Percentiles rank a stretch among this genome's conserved stretches.
Evolutionary conservation across 1,140 invertebrate species (phyloP).

Genomic region (Zaprionus camerounensis): DNA sequence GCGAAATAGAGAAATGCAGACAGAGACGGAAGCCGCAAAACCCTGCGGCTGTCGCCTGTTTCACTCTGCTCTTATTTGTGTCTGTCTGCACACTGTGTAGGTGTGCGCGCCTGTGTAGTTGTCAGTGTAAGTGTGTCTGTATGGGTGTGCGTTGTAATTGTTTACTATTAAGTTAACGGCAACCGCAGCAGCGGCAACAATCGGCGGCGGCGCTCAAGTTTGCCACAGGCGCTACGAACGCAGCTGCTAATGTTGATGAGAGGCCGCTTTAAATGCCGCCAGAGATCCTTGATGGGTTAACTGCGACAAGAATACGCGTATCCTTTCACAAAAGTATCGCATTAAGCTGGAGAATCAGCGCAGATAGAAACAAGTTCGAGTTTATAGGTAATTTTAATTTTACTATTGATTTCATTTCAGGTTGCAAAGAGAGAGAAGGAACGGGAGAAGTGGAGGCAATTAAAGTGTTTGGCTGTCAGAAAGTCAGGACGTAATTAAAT

Average conservation of each 20-base stretch:
- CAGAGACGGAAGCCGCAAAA: conserved; percentile 43
- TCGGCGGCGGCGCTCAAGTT: conserved; percentile 50
- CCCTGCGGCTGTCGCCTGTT: conserved; percentile 65
- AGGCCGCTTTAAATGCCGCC: conserved; percentile 41
- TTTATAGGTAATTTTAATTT: conserved; percentile 57
- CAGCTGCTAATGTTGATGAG: conserved; percentile 50
- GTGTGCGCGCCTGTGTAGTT: conserved; percentile 22
- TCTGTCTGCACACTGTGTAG: conserved; percentile 6
- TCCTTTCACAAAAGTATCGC: conserved; percentile 26
- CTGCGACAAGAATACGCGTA: conserved; percentile 70
- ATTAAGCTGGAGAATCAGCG: conserved; percentile 40
- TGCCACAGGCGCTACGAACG: conserved; percentile 38
- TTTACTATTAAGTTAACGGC: conserved; percentile 81
- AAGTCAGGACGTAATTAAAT: conserved; percentile 66
- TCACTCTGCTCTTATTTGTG: conserved; percentile 26
- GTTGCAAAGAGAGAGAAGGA: background rate
- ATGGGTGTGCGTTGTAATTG: conserved; percentile 60
- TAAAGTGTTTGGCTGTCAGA: conserved; percentile 18
- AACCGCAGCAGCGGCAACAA: conserved; percentile 75
- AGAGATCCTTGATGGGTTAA: conserved; percentile 62
- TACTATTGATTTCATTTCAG: conserved; percentile 52
- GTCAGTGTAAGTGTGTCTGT: background rate
- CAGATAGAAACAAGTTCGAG: conserved; percentile 5
- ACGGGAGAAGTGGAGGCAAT: background rate
- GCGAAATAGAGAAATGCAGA: conserved; percentile 8